These are phyloP conservation scores for Terrapene triunguis DNA, from an alignment of 2,113 vertebrate species.

Conservation along the genomic window DNA sequence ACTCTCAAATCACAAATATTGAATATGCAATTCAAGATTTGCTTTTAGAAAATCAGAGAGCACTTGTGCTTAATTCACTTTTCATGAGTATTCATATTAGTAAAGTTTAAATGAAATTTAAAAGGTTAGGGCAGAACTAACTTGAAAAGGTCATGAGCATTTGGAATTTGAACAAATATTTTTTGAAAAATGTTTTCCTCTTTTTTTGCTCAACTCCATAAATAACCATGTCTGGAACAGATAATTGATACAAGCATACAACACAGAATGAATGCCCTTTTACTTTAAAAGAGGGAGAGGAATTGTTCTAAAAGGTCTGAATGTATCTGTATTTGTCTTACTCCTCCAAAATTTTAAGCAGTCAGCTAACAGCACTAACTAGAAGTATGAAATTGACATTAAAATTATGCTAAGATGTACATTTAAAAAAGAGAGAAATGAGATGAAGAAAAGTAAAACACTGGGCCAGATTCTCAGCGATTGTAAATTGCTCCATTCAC, in stretches of 20 bases:
- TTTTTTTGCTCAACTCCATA: not conserved
- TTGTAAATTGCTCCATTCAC: no score
- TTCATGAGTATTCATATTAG: not conserved
- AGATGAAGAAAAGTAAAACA: not conserved
- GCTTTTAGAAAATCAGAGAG: fast-evolving
- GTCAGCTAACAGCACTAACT: not conserved
- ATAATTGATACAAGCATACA: not conserved
- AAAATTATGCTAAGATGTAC: not conserved
- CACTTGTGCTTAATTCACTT: not conserved
- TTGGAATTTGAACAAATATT: not conserved
- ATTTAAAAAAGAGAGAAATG: not conserved
- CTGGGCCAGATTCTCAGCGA: no score
- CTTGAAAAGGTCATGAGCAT: not conserved
- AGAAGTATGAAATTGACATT: not conserved
- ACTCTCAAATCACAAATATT: fast-evolving
- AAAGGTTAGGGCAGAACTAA: not conserved
- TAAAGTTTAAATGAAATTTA: not conserved
- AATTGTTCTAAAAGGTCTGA: not conserved
- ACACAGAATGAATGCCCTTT: not conserved
- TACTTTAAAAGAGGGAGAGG: not conserved
- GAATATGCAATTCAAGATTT: not conserved
- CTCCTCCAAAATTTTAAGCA: not conserved
- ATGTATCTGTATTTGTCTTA: not conserved
- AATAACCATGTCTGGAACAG: not conserved
- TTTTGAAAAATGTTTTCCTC: not conserved